Conservation (phyloP, 2,888 invertebrate species). For the Arctia plantaginis region DNA sequence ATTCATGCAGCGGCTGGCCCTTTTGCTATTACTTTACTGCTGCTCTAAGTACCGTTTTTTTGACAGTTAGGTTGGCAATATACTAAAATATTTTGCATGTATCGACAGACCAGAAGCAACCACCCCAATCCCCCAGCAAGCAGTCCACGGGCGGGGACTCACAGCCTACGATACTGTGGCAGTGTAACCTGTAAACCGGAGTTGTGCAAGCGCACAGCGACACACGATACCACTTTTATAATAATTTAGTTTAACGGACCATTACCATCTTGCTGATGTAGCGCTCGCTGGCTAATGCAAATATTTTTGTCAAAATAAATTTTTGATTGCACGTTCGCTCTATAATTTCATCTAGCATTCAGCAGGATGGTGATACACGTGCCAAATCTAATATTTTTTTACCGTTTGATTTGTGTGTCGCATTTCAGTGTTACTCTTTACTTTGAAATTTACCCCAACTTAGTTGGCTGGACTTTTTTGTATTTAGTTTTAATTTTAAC, state of each 20-base stretch:
- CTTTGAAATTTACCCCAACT: constrained; percentile 80
- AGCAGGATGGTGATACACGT: constrained; percentile 74
- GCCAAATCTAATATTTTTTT: constrained; percentile 65
- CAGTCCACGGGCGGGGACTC: constrained; percentile 92
- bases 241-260: constrained; percentile 60
- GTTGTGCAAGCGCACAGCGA: constrained; percentile 47
- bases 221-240: constrained; percentile 46
- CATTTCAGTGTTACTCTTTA: constrained; percentile 67
- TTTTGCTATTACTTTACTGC: constrained; percentile 5
- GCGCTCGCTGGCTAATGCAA: constrained; percentile 51
- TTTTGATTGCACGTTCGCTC: constrained; percentile 52
- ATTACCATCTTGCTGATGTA: constrained; percentile 71
- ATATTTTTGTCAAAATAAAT: constrained; percentile 44
- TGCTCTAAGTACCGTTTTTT: neutral
- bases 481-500: constrained; percentile 62
- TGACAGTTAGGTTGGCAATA: neutral
- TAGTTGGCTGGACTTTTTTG: constrained; percentile 78
- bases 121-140: constrained; percentile 92
- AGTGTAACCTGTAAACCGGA: constrained; percentile 95
- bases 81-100: constrained; percentile 17
- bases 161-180: constrained; percentile 99
- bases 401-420: constrained; percentile 67
- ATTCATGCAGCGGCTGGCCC: constrained; percentile 16
- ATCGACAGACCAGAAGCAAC: constrained; percentile 94
- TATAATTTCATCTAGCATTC: constrained; percentile 56